Conservation (phyloP, 2,888 invertebrate genomes). For the Elmis aenea region DNA sequence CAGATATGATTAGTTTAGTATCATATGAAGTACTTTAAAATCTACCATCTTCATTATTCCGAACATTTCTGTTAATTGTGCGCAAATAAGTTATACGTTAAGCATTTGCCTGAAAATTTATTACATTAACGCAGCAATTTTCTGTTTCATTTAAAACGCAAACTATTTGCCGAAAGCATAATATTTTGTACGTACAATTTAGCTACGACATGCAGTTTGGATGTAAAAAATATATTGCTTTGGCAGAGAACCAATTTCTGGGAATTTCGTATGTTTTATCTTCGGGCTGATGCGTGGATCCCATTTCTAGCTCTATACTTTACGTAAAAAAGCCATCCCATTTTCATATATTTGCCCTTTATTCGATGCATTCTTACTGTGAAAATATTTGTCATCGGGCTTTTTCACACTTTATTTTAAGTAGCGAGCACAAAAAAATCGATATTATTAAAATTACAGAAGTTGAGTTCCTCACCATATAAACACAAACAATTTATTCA, state of each 20-base stretch:
- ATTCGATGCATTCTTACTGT: slow-evolving; percentile 38
- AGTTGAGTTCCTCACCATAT: slow-evolving; percentile 9
- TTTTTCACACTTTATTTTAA: slow-evolving; percentile 24
- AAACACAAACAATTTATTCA: too few species aligned
- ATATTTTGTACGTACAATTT: slow-evolving; percentile 26
- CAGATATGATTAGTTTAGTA: too few species aligned
- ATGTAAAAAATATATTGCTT: slow-evolving; percentile 39
- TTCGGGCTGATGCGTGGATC: slow-evolving; percentile 42
- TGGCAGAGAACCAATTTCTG: slow-evolving; percentile 45
- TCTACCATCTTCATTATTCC: too few species aligned
- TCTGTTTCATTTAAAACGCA: too few species aligned
- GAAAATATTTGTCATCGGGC: slow-evolving; percentile 31
- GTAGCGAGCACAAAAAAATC: slow-evolving; percentile 6
- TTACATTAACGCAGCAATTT: slow-evolving; percentile 28
- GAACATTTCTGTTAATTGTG: too few species aligned
- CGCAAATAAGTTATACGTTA: too few species aligned
- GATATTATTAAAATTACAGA: background rate
- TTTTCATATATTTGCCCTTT: slow-evolving; percentile 45
- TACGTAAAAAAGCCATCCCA: slow-evolving; percentile 44
- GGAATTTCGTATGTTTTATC: slow-evolving; percentile 45
- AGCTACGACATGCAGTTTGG: slow-evolving; percentile 25
- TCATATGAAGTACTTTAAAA: too few species aligned
- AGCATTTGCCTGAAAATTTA: too few species aligned
- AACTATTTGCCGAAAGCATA: too few species aligned
- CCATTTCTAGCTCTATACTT: slow-evolving; percentile 40